A percentile compares a stretch with the other conserved stretches of the same genome.
Evolutionary conservation across 2,888 invertebrate genomes (phyloP).

Genomic region (Sinotaia quadrata): DNA sequence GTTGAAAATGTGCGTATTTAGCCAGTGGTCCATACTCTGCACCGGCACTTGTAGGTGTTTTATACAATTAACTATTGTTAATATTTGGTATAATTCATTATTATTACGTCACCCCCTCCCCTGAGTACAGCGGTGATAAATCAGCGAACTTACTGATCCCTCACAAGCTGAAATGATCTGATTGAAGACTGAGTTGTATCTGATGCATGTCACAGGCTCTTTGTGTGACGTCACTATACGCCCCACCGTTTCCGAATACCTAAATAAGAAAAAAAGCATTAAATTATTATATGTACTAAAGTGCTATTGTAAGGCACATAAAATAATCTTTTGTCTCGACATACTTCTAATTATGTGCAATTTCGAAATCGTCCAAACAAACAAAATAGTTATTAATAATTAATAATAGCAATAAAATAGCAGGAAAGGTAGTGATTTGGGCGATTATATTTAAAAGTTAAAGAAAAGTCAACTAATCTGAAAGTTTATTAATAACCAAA

Average conservation of each 20-base stretch:
- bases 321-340: too few relatives aligned
- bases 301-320: too few relatives aligned
- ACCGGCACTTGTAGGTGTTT: background rate
- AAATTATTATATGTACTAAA: too few relatives aligned
- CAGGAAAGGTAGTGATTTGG: too few relatives aligned
- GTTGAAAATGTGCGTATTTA: too few relatives aligned
- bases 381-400: too few relatives aligned
- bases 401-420: too few relatives aligned
- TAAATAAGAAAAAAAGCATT: background rate
- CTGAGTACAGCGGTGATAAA: background rate
- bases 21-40: background rate
- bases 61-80: background rate
- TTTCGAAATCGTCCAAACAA: too few relatives aligned
- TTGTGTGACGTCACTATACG: slow-evolving; percentile 9
- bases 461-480: too few relatives aligned
- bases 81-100: background rate
- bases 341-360: too few relatives aligned
- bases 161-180: slow-evolving; percentile 19
- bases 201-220: slow-evolving; percentile 2
- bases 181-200: slow-evolving; percentile 16
- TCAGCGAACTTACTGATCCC: slow-evolving; percentile 5
- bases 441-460: too few relatives aligned
- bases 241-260: background rate
- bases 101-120: background rate
- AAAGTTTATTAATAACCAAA: too few relatives aligned